A percentile compares a stretch with the other conserved stretches of the same genome.
These are phyloP conservation scores for Phthorimaea operculella DNA, from an alignment of 1,140 invertebrate species.

Conservation along the genomic window DNA sequence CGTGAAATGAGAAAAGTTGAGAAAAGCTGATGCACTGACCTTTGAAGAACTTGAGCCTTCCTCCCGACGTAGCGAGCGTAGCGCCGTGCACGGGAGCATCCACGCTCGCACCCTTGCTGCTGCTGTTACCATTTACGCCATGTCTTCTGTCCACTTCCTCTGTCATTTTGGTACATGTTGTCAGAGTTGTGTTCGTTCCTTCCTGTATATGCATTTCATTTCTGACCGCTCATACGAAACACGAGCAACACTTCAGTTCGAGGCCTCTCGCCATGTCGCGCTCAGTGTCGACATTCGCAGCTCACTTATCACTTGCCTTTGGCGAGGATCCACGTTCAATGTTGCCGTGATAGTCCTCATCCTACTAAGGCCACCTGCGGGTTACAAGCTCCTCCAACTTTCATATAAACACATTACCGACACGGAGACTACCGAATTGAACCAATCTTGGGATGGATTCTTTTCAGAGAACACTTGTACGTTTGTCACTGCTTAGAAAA, in stretches of 20 bases:
- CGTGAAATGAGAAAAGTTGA: neutral
- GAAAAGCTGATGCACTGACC: slow-evolving; percentile 42
- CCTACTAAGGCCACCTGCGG: slow-evolving; percentile 57
- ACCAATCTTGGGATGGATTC: slow-evolving; percentile 31
- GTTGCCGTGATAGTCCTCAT: slow-evolving; percentile 59
- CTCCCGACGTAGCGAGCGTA: slow-evolving; percentile 56
- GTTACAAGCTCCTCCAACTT: slow-evolving; percentile 44
- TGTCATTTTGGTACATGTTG: slow-evolving; percentile 76
- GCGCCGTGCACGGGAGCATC: slow-evolving; percentile 49
- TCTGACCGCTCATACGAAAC: slow-evolving; percentile 58
- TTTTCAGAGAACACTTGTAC: slow-evolving; percentile 31
- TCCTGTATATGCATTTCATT: slow-evolving; percentile 69
- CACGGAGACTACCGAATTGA: slow-evolving; percentile 51
- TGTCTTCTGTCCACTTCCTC: slow-evolving; percentile 73
- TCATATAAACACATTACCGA: slow-evolving; percentile 64
- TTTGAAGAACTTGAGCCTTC: slow-evolving; percentile 73
- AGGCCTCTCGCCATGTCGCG: slow-evolving; percentile 54
- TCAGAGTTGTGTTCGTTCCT: slow-evolving; percentile 68
- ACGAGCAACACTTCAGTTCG: slow-evolving; percentile 51
- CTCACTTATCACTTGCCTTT: slow-evolving; percentile 35
- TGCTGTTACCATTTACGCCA: slow-evolving; percentile 72
- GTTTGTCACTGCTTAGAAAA: slow-evolving; percentile 45
- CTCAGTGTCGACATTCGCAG: slow-evolving; percentile 32
- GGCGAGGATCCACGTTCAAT: slow-evolving; percentile 43
- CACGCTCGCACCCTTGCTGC: slow-evolving; percentile 55